These are phyloP conservation scores for Channa argus DNA, from an alignment of 2,113 vertebrate species.

Conservation along the genomic window DNA sequence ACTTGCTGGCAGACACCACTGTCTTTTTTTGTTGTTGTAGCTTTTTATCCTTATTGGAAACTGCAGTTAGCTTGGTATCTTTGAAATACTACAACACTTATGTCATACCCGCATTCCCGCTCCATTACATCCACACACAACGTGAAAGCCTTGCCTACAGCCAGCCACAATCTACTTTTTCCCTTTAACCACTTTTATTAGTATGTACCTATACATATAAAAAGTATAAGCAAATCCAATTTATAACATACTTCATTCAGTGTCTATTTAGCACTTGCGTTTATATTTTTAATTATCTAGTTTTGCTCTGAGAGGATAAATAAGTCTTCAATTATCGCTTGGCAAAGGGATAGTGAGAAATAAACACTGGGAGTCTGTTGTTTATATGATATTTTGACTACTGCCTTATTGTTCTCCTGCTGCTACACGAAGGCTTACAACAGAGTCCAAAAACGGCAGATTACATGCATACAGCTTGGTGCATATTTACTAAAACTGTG, in stretches of 20 bases:
- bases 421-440: not conserved
- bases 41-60: slow-evolving; percentile 4
- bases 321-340: not conserved
- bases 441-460: not conserved
- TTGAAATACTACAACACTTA: not conserved
- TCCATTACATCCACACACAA: not conserved
- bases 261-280: not conserved
- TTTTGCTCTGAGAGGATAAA: not conserved
- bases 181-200: not conserved
- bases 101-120: not conserved
- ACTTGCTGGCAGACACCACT: not conserved
- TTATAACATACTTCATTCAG: not conserved
- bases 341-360: not conserved
- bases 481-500: slow-evolving; percentile 16
- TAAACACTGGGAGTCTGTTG: not conserved
- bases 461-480: not conserved
- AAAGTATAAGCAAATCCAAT: not conserved
- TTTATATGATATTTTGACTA: not conserved
- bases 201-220: not conserved
- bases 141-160: not conserved
- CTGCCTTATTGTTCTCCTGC: not conserved
- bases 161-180: not conserved
- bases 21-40: not conserved
- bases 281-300: not conserved
- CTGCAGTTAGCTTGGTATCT: slow-evolving; percentile 2